Base-by-base conservation (phyloP, 2,113 vertebrate genomes). In the Sula dactylatra region DNA sequence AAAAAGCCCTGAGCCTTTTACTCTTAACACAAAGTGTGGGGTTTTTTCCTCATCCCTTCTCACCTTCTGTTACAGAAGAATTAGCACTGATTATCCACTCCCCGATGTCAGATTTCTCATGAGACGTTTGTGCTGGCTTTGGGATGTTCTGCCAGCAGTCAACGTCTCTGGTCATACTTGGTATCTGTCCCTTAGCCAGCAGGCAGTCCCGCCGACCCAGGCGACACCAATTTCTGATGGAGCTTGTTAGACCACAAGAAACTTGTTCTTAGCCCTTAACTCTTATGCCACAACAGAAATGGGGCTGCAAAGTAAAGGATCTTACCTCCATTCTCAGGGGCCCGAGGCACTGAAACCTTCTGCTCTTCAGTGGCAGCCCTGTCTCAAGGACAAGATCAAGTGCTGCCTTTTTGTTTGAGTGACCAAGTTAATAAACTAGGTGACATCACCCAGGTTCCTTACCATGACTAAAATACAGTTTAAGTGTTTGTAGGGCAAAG, bases 241-340 rank as follows among this genome's bases (percentile, higher is more conserved):
- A 82, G 50, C 36, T 90, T 66, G 25, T 45, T 7, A 69, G 47
- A 49, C n/a, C 40, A 49, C 52, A 66, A 61, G 54, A 44, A 82
- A 49, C 8, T 38, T 19, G 13, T 49, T 67, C 34, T 34, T 1
- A 45, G 36, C 47, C 74, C 31, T 45, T 27, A 82, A 29, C n/a
- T 69, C 56, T 55, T 45, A 50, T 4, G 21, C 56, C 56, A 58
- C 44, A 40, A 61, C 11, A 62, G 67, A 70, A 78, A 32, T 0
- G 0, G 11, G 44, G 61, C 54, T 91, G 58, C 65, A 62, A 91
- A 93, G 66, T n/a, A 59, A 95, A 96, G 67, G 58, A 45, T 83
- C 97, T 97, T 97, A 97, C 94, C 96, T 97, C 78, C 54, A n/a
- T 70, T 40, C 82, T 19, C 19, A 10, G 54, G 54, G 42, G 81